Evolutionary conservation across 2,113 vertebrate genomes (phyloP).

Genomic region (Entomyzon cyanotis): DNA sequence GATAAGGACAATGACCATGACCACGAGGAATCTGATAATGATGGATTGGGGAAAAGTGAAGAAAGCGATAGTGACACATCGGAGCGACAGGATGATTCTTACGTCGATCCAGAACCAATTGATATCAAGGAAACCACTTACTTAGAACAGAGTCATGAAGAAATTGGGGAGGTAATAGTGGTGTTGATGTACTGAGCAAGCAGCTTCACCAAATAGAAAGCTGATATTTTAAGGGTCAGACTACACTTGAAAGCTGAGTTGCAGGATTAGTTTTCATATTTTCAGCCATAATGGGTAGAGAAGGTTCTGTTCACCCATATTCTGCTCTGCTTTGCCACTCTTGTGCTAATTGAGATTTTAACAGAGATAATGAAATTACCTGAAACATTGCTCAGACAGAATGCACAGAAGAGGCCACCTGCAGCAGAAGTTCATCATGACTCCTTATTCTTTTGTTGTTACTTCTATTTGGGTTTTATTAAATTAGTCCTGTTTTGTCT

Average conservation of each 20-base stretch:
- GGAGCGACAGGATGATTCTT: constrained; percentile 93
- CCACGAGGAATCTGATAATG: constrained; percentile 94
- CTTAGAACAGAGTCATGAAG: constrained; percentile 89
- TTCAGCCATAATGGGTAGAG: not conserved
- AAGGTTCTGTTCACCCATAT: not conserved
- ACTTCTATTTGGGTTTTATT: not conserved
- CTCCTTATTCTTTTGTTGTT: not conserved
- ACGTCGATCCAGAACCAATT: constrained; percentile 84
- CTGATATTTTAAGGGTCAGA: not conserved
- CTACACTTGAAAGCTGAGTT: not conserved
- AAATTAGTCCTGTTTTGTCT: not conserved
- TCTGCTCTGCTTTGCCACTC: not conserved
- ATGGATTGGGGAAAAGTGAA: constrained; percentile 93
- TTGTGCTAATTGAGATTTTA: not conserved
- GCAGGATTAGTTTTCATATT: not conserved
- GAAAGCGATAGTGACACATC: constrained; percentile 97
- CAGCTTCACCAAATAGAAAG: not conserved
- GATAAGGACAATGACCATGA: constrained; percentile 95
- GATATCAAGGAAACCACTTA: constrained; percentile 90
- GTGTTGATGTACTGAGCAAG: not conserved
- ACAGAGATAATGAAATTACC: not conserved
- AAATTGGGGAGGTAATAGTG: constrained; percentile 89
- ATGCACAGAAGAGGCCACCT: not conserved
- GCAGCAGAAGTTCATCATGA: not conserved
- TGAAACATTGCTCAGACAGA: not conserved